These are phyloP conservation scores for Cichladusa arquata DNA, from an alignment of 2,113 vertebrate genomes.

Conservation along the genomic window DNA sequence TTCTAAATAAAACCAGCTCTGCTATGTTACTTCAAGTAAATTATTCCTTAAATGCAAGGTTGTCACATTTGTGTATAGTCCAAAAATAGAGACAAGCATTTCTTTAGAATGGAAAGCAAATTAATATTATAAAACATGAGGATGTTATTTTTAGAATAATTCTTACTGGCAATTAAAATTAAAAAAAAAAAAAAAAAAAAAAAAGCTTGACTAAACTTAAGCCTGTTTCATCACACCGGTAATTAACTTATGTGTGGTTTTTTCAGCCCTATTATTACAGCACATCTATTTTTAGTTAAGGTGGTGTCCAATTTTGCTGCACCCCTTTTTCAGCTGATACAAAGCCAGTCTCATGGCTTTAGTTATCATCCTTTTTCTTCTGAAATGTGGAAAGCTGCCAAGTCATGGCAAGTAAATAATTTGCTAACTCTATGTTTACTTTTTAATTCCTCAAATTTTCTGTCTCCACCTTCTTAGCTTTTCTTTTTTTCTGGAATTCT, in stretches of 20 bases:
- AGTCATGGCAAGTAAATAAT: neutral
- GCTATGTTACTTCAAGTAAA: neutral
- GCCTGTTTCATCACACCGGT: neutral
- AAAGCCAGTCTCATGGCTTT: neutral
- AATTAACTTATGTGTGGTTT: neutral
- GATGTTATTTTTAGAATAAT: slow-evolving; percentile 1
- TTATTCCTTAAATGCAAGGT: neutral
- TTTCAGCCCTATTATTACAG: neutral
- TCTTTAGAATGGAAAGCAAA: neutral
- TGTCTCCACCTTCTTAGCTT: neutral
- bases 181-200: neutral
- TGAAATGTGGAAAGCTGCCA: neutral
- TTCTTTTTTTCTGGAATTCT: neutral
- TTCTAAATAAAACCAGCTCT: neutral
- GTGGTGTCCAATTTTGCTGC: neutral
- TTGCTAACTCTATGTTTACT: neutral
- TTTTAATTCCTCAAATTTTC: neutral
- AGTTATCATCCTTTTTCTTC: neutral
- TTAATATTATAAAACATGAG: neutral
- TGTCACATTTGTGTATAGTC: neutral
- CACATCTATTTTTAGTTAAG: neutral
- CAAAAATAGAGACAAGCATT: neutral
- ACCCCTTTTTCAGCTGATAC: neutral
- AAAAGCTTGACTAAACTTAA: neutral
- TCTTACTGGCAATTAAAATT: neutral